Percentiles rank a stretch among this genome's conserved stretches.
Evolutionary conservation across 2,888 invertebrate genomes (phyloP).

Genomic region (Hedya salicella): DNA sequence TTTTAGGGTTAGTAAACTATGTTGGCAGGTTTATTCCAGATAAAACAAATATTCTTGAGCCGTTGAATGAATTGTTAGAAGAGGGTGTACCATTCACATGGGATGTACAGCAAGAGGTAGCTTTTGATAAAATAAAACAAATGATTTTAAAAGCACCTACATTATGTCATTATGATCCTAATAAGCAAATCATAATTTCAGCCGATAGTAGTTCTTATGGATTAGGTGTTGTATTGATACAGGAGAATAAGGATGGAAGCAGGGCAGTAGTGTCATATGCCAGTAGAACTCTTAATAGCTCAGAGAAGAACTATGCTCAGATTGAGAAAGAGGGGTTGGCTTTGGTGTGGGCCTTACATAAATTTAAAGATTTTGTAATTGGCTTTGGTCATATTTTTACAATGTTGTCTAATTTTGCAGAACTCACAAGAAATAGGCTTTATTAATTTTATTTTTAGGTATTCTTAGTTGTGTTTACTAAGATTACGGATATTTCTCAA

Average conservation of each 20-base stretch:
- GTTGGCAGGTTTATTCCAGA: constrained; percentile 33
- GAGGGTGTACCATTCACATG: constrained; percentile 13
- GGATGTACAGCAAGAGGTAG: constrained; percentile 5
- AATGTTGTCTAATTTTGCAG: too few relatives aligned
- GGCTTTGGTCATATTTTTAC: too few relatives aligned
- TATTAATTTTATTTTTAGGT: too few relatives aligned
- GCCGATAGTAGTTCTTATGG: constrained; percentile 37
- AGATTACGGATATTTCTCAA: too few relatives aligned
- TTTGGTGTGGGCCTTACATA: constrained; percentile 5
- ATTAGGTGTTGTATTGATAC: constrained; percentile 31
- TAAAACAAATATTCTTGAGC: constrained; percentile 29
- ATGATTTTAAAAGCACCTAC: constrained; percentile 3
- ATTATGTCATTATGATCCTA: too few relatives aligned
- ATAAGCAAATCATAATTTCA: constrained; percentile 17
- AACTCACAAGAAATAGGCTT: too few relatives aligned
- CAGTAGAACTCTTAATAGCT: not conserved
- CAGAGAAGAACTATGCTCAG: not conserved
- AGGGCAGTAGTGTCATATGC: constrained; percentile 18
- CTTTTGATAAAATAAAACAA: constrained; percentile 13
- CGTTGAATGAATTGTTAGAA: constrained; percentile 29
- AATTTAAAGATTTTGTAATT: too few relatives aligned
- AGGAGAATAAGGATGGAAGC: constrained; percentile 21
- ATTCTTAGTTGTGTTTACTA: too few relatives aligned
- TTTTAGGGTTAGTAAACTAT: constrained; percentile 43
- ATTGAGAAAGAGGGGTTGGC: constrained; percentile 4